Evolutionary conservation across 2,797 vertebrate species (phyloP).

Genomic region (Phalloptychus januarius): DNA sequence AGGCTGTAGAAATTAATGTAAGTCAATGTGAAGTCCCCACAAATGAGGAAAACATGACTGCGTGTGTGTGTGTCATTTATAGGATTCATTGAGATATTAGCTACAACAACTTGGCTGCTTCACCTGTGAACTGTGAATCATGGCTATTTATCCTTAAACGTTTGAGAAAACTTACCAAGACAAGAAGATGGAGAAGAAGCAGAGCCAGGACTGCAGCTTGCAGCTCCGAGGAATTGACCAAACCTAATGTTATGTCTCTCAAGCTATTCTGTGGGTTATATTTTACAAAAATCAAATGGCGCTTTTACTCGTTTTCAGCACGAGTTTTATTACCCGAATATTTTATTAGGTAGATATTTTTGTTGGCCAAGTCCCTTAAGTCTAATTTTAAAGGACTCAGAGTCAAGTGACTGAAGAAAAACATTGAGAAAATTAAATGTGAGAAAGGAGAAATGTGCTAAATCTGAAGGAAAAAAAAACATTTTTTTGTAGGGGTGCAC

Average conservation of each 20-base stretch:
- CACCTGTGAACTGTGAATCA: background rate
- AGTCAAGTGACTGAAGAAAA: background rate
- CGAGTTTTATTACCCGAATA: background rate
- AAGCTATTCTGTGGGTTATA: background rate
- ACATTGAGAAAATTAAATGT: background rate
- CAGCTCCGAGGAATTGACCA: background rate
- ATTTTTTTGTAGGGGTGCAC: background rate
- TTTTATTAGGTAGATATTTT: background rate
- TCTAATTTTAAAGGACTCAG: background rate
- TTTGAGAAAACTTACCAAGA: background rate
- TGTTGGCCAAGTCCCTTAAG: too few relatives aligned
- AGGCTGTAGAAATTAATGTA: too few relatives aligned
- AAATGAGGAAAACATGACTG: too few relatives aligned
- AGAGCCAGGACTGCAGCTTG: background rate
- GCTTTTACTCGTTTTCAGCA: background rate
- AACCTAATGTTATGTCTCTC: background rate
- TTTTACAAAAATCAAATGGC: background rate
- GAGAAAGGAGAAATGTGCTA: background rate
- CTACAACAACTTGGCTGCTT: background rate
- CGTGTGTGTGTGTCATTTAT: background rate
- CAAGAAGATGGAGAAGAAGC: background rate
- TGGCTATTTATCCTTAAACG: background rate
- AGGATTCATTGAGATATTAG: background rate
- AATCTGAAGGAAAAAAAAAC: background rate
- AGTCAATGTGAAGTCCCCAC: too few relatives aligned